These are phyloP conservation scores for Myrmecophaga tridactyla DNA, from an alignment of 2,113 vertebrate species.

Conservation along the genomic window DNA sequence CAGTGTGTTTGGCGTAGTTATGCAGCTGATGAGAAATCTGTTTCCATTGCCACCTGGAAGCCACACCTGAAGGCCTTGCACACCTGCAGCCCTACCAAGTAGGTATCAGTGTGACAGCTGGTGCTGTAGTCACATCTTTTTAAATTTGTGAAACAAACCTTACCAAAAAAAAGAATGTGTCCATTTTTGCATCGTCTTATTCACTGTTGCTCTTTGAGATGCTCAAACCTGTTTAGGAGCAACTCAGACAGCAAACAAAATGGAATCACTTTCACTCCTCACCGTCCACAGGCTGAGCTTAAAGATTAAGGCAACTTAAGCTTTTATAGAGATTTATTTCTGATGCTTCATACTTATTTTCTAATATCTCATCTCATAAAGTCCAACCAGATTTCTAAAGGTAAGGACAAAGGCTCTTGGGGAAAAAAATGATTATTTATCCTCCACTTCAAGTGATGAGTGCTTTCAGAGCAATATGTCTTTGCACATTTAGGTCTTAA, in stretches of 20 bases:
- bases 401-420: neutral
- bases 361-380: conserved; percentile 14
- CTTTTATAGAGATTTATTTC: neutral
- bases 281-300: conserved; percentile 12
- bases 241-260: conserved; percentile 66
- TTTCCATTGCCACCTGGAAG: conserved; percentile 99
- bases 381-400: neutral
- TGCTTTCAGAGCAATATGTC: neutral
- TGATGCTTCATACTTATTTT: neutral
- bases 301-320: conserved; percentile 20
- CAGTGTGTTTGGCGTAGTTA: conserved; percentile 99
- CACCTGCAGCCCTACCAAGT: conserved; percentile 99
- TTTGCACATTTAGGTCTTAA: neutral
- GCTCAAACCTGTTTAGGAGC: conserved; percentile 60
- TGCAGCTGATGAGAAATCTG: conserved; percentile 99
- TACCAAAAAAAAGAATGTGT: neutral
- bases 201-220: conserved; percentile 69
- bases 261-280: conserved; percentile 23
- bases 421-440: neutral
- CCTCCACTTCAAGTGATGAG: neutral
- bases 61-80: conserved; percentile 99
- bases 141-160: conserved; percentile 64
- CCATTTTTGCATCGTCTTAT: conserved; percentile 70
- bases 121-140: conserved; percentile 83
- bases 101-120: conserved; percentile 93